These are phyloP conservation scores for Gambusia affinis DNA, from an alignment of 2,113 vertebrate genomes.

Conservation along the genomic window DNA sequence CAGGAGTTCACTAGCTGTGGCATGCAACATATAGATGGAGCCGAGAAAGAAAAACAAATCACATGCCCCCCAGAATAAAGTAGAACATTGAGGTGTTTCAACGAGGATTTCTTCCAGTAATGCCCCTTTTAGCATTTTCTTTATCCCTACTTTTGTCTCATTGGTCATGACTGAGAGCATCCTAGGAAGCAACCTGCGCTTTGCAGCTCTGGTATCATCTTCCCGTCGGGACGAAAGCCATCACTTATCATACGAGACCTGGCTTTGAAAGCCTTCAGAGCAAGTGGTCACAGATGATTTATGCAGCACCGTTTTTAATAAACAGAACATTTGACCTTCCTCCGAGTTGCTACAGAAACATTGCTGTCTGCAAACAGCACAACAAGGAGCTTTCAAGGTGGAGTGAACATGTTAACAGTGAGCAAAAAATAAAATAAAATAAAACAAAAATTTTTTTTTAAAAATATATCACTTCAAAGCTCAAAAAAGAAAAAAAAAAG, in stretches of 20 bases:
- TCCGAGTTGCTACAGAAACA: constrained; percentile 56
- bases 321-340: constrained; percentile 30
- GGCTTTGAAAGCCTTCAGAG: constrained; percentile 45
- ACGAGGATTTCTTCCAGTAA: constrained; percentile 33
- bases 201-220: constrained; percentile 20
- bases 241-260: constrained; percentile 35
- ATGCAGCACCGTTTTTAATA: constrained; percentile 29
- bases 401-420: constrained; percentile 58
- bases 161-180: constrained; percentile 53
- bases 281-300: constrained; percentile 22
- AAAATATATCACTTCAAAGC: constrained; percentile 41
- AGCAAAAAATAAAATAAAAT: constrained; percentile 40
- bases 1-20: constrained; percentile 81
- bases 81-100: neutral
- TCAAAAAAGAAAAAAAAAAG: constrained; percentile 36
- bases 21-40: constrained; percentile 61
- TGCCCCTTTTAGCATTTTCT: constrained; percentile 48
- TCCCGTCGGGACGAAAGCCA: constrained; percentile 32
- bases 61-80: neutral
- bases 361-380: constrained; percentile 21
- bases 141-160: constrained; percentile 45
- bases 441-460: constrained; percentile 15
- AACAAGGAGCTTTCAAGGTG: constrained; percentile 40
- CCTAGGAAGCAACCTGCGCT: constrained; percentile 62
- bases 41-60: constrained; percentile 15